Evolutionary conservation across 2,888 invertebrate species (phyloP).

Genomic region (Syritta pipiens): DNA sequence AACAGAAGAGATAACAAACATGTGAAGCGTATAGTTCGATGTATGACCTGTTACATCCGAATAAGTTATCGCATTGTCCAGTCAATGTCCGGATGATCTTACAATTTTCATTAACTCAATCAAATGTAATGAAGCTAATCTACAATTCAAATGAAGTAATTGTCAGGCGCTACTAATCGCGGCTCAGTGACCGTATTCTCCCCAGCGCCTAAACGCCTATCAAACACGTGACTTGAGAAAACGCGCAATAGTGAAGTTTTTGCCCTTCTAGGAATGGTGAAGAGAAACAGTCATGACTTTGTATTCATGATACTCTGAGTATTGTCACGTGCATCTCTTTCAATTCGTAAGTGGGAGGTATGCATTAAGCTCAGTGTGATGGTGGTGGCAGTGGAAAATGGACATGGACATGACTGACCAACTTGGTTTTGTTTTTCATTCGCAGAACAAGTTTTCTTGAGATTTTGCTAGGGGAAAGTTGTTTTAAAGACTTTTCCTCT

Average conservation of each 20-base stretch:
- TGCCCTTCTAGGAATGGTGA: neutral
- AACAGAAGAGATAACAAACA: neutral
- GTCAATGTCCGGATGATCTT: slow-evolving; percentile 41
- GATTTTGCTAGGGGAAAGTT: neutral
- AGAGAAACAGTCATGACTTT: too few species aligned
- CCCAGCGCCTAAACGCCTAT: neutral
- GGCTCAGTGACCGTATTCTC: neutral
- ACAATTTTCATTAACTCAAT: slow-evolving; percentile 9
- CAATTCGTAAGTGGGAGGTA: too few species aligned
- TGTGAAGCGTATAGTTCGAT: neutral
- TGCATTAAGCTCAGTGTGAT: too few species aligned
- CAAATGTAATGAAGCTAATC: slow-evolving; percentile 33
- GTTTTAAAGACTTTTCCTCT: neutral
- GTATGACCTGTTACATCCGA: neutral
- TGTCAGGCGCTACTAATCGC: neutral
- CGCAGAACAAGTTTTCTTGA: too few species aligned
- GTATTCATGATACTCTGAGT: too few species aligned
- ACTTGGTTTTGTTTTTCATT: too few species aligned
- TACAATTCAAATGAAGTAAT: slow-evolving; percentile 12
- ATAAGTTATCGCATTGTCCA: neutral
- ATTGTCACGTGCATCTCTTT: too few species aligned
- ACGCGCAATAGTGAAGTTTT: slow-evolving; percentile 1
- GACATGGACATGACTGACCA: too few species aligned
- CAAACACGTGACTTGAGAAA: slow-evolving; percentile 36
- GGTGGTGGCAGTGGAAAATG: too few species aligned